These are phyloP conservation scores for Bursaphelenchus mucronatus DNA, from an alignment of 1,140 invertebrate genomes.

Conservation along the genomic window DNA sequence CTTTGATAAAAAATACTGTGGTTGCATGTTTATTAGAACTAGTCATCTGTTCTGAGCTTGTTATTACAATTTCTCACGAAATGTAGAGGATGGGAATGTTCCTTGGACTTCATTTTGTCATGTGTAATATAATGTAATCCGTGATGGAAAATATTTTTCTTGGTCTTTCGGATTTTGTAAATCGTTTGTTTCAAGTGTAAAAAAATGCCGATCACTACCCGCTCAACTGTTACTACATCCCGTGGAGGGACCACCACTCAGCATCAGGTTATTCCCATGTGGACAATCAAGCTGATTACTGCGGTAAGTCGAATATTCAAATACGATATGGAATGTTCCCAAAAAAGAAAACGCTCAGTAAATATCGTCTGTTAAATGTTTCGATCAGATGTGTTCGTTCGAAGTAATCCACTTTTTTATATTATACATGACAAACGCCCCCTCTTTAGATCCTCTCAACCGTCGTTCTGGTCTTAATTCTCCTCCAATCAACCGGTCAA, in stretches of 20 bases:
- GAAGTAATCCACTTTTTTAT: slow-evolving; percentile 8
- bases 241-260: slow-evolving; percentile 4
- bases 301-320: slow-evolving; percentile 32
- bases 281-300: slow-evolving; percentile 42
- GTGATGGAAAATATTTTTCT: too few species aligned
- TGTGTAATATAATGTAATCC: too few species aligned
- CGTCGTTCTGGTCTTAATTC: slow-evolving; percentile 37
- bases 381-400: background rate
- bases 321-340: background rate
- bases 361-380: too few species aligned
- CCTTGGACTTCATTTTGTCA: too few species aligned
- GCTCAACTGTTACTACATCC: slow-evolving; percentile 27
- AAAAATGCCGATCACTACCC: slow-evolving; percentile 19
- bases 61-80: too few species aligned
- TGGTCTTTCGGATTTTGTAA: too few species aligned
- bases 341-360: too few species aligned
- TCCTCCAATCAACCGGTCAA: slow-evolving; percentile 16
- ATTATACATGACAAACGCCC: background rate
- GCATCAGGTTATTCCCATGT: slow-evolving; percentile 37
- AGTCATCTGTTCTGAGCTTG: too few species aligned
- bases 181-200: too few species aligned
- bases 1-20: too few species aligned
- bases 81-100: too few species aligned
- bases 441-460: slow-evolving; percentile 31
- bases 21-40: too few species aligned